phyloP scores from a whole-genome alignment of 2,888 invertebrate genomes.

The Smittia aterrima region DNA sequence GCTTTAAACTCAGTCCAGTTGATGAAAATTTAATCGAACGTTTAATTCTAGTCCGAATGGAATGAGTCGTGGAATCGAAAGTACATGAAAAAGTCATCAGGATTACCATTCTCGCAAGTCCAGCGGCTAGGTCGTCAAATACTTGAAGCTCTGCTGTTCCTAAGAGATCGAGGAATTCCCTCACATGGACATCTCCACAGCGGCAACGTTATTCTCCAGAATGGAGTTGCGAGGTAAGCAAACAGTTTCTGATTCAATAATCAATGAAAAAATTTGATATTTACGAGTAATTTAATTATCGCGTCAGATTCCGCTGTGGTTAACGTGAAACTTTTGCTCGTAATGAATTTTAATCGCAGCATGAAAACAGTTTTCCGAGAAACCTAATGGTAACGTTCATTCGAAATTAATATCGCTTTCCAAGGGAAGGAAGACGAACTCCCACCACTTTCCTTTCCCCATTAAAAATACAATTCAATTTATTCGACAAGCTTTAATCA shows the following conservation, averaged over 20 bases:
- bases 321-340: too few species aligned
- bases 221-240: conserved; percentile 80
- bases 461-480: not conserved
- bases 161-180: conserved; percentile 77
- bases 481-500: not conserved
- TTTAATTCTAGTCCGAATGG: conserved; percentile 65
- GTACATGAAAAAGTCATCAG: conserved; percentile 66
- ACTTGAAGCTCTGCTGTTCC: conserved; percentile 79
- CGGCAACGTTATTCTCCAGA: conserved; percentile 88
- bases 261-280: not conserved
- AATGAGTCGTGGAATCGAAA: conserved; percentile 76
- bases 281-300: not conserved
- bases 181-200: conserved; percentile 83
- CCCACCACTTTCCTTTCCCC: not conserved
- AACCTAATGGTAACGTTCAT: too few species aligned
- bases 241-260: not conserved
- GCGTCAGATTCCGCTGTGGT: too few species aligned
- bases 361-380: too few species aligned
- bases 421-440: not conserved
- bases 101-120: conserved; percentile 74
- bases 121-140: conserved; percentile 85
- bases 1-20: conserved; percentile 46
- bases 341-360: too few species aligned
- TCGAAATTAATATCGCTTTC: not conserved
- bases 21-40: not conserved